Evolutionary conservation across 37 sponge, comb jelly and placozoan genomes (phyloP), one percentile per base, ranked within the genome.

Genomic region (Ephydatia muelleri): DNA sequence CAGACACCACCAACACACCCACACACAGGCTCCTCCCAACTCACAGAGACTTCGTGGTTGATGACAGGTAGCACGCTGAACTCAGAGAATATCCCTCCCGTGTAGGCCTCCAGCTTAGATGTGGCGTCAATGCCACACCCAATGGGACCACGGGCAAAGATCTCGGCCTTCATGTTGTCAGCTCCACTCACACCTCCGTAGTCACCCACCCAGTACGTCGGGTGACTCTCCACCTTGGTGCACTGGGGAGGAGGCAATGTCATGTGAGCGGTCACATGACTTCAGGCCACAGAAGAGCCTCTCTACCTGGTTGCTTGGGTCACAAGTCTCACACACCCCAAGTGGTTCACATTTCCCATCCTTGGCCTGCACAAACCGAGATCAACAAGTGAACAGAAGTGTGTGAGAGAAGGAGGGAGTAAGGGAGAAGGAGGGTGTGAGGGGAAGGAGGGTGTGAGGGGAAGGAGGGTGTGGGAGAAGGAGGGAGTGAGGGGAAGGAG

Each of bases 141-240:
- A 66, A 93, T 89, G 65, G 93, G 93, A 65, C 92, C 93, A 37
- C 93, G 81, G 48, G 86, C 84, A 37, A 84, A 89, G 9, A 93
- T 93, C 84, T 93, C 93, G 0, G 93, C 93, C 83, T 93, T 92
- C 93, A 92, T 92, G 12, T 77, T 81, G 72, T 92, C 93, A 6
- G 93, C 89, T 23, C 89, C 89, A 16, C 86, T 75, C 39, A 92
- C 93, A 75, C 77, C 38, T 0, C 93, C 93, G 65, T 79, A 93
- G 57, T 93, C 90, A 0, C 91, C 88, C 31, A 94, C 94, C 85
- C 88, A 87, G 86, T 90, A 94, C 65, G 87, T 90, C 5, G 88
- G 74, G 39, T 94, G 78, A 5, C 88, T 67, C 4, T 65, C 28
- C 6, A 94, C 86, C 19, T 86, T 77, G 12, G 75, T 14, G 38